Conservation (phyloP, 2,797 vertebrate genomes). For the Holocentrus rufus region DNA sequence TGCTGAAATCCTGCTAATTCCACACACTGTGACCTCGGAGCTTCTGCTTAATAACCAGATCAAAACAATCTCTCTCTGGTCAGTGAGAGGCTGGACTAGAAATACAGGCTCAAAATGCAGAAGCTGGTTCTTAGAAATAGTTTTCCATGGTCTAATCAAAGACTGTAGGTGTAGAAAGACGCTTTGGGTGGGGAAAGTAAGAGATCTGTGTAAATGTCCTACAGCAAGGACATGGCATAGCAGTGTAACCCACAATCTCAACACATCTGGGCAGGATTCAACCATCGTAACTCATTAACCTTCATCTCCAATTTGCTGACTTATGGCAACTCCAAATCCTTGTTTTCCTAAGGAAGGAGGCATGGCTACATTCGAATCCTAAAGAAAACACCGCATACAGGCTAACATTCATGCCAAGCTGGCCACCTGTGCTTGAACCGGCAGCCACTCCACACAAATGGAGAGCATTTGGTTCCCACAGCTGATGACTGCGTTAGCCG, state of each 20-base stretch:
- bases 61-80: constrained; percentile 63
- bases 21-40: constrained; percentile 45
- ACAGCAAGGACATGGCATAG: constrained; percentile 1
- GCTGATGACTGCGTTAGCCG: constrained; percentile 79
- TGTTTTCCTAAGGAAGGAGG: constrained; percentile 60
- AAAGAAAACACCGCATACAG: constrained; percentile 66
- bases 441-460: constrained; percentile 72
- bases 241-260: constrained; percentile 21
- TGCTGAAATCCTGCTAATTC: constrained; percentile 61
- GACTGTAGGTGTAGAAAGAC: not conserved
- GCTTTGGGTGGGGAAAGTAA: constrained; percentile 3
- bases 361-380: constrained; percentile 46
- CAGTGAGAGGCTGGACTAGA: constrained; percentile 40
- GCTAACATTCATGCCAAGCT: constrained; percentile 60
- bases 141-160: constrained; percentile 31
- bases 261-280: constrained; percentile 48
- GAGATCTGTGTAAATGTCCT: constrained; percentile 19
- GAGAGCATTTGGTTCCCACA: constrained; percentile 82
- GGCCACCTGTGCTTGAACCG: constrained; percentile 73
- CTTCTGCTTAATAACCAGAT: constrained; percentile 43
- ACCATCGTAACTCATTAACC: constrained; percentile 44
- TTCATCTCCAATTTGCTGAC: constrained; percentile 56
- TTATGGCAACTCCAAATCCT: constrained; percentile 54
- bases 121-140: constrained; percentile 25
- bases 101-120: constrained; percentile 50